Evolutionary conservation across 2,113 vertebrate species (phyloP).

Genomic region (Trogon melanurus): DNA sequence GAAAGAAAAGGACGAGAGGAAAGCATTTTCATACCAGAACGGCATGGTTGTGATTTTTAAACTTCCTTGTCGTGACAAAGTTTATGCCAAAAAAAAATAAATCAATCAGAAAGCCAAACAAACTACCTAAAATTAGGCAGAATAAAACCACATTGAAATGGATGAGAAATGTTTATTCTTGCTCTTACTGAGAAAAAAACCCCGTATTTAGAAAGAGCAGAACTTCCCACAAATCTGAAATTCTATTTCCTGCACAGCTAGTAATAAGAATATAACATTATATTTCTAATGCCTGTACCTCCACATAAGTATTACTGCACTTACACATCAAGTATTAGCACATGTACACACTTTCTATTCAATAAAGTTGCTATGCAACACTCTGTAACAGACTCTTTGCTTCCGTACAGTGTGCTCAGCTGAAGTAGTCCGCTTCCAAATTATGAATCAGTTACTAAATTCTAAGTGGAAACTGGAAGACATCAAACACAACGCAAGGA

Average conservation of each 20-base stretch:
- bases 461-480: conserved; percentile 3
- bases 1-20: neutral
- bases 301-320: neutral
- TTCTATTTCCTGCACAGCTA: neutral
- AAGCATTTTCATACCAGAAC: neutral
- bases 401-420: neutral
- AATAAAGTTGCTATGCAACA: conserved; percentile 42
- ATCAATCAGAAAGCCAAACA: neutral
- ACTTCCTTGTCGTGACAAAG: neutral
- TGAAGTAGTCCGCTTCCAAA: conserved; percentile 40
- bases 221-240: neutral
- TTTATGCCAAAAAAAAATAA: neutral
- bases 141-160: neutral
- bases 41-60: neutral
- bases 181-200: neutral
- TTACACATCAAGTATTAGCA: neutral
- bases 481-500: neutral
- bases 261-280: neutral
- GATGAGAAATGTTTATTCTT: neutral
- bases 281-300: neutral
- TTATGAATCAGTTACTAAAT: conserved; percentile 28
- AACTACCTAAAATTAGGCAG: neutral
- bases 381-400: neutral
- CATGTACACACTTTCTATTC: neutral
- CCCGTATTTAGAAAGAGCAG: neutral